A percentile compares a stretch with the other conserved stretches of the same genome.
Conservation (phyloP, 2,113 vertebrate genomes). For the Tympanuchus pallidicinctus region DNA sequence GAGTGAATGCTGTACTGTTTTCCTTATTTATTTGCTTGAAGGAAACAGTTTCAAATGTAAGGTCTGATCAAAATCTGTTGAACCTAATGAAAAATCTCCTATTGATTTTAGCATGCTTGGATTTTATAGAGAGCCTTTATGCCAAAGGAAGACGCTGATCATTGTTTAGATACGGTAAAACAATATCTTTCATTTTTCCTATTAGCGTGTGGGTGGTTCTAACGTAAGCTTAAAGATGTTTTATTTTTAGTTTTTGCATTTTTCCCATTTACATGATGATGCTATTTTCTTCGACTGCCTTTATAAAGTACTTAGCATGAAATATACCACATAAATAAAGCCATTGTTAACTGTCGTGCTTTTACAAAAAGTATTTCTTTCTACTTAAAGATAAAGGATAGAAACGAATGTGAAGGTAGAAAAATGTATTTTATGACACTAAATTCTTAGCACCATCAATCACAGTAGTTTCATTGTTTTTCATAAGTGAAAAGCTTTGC, state of each 20-base stretch:
- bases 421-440: not conserved
- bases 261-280: not conserved
- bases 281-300: not conserved
- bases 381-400: not conserved
- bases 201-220: not conserved
- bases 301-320: not conserved
- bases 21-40: conserved; percentile 23
- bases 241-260: not conserved
- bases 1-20: not conserved
- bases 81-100: not conserved
- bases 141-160: not conserved
- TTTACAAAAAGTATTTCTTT: not conserved
- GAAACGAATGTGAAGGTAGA: not conserved
- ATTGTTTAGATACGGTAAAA: not conserved
- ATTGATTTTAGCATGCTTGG: not conserved
- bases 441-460: not conserved
- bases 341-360: not conserved
- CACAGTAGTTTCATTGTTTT: not conserved
- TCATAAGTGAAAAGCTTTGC: not conserved
- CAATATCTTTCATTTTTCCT: not conserved
- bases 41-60: not conserved
- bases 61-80: not conserved
- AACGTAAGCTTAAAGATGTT: not conserved
- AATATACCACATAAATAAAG: not conserved
- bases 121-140: not conserved